Evolutionary conservation across 2,797 vertebrate species (phyloP), one percentile per base, ranked within the genome.

Genomic region (Emydoidea blandingii): DNA sequence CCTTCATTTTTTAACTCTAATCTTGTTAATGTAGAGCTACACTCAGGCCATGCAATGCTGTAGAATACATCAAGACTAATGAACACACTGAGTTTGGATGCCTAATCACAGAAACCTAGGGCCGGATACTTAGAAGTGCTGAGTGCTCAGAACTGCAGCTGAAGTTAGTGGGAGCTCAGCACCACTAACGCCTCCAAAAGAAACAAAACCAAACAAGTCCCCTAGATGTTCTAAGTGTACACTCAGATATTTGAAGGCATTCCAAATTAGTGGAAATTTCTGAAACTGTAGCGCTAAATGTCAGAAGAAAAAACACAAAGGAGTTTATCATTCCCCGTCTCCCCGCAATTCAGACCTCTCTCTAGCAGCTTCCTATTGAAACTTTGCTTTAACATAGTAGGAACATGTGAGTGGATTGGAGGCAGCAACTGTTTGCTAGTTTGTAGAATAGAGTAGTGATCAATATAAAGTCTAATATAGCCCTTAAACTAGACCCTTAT

Each of bases 61-160:
- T 81, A 41, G 15, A 68, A 68, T 76, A 76, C 21, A 44, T 29
- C 50, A 89, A 79, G 54, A 92, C 65, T 82, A 90, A 18, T 83
- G 1, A 84, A 92, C 85, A 80, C 93, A 47, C 7, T 90, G 31
- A 57, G 31, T 91, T 56, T 82, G 81, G 87, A 87, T 47, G 23
- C 41, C 25, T 44, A 41, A 44, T 74, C 25, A 44, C 34, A 65
- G 34, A 65, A 65, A 19, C 41, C 5, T 44, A 44, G 8, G 12
- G 68, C 21, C 9, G 11, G 4, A 81, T 72, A 79, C 88, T 25
- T 79, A 83, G 29, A 89, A 6, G 34, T n/a, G 57, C 27, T 27
- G 57, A 49, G 47, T 84, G 59, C 54, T 41, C 47, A 88, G 88
- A 88, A 81, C 79, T 23, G 85, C 41, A 81, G 12, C 0, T 78